These are phyloP conservation scores for Pristionchus entomophagus DNA, from an alignment of 2,888 invertebrate genomes.

Conservation along the genomic window DNA sequence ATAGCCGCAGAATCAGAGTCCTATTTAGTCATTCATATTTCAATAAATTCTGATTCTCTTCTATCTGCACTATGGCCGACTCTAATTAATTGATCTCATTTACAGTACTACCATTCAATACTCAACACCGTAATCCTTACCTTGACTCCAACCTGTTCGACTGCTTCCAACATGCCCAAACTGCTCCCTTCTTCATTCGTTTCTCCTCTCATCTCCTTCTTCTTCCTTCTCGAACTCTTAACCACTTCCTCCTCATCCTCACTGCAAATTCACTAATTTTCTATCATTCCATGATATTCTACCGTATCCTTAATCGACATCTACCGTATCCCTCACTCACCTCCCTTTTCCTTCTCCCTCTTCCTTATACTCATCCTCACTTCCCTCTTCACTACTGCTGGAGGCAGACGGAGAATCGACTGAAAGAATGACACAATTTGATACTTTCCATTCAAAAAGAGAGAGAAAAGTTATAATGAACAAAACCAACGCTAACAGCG, in stretches of 20 bases:
- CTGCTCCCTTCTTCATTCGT: too few species aligned
- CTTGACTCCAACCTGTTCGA: not conserved
- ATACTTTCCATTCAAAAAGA: too few species aligned
- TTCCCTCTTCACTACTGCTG: not conserved
- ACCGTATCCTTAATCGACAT: not conserved
- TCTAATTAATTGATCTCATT: too few species aligned
- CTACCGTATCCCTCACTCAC: too few species aligned
- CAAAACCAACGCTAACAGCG: too few species aligned
- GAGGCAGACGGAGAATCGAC: not conserved
- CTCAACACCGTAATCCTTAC: not conserved
- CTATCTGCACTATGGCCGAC: too few species aligned
- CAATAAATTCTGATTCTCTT: too few species aligned
- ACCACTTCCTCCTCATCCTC: not conserved
- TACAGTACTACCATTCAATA: too few species aligned
- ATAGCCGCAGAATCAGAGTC: too few species aligned
- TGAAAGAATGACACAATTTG: not conserved
- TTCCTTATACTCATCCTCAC: constrained; percentile 25
- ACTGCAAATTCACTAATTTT: not conserved
- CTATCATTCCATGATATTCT: not conserved
- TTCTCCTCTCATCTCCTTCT: too few species aligned
- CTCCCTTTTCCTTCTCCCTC: constrained; percentile 20
- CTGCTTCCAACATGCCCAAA: not conserved
- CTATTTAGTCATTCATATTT: too few species aligned
- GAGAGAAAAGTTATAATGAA: too few species aligned
- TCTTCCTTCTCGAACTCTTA: not conserved